Evolutionary conservation across 2,888 invertebrate genomes (phyloP).

Genomic region (Sclerodermus sp.): DNA sequence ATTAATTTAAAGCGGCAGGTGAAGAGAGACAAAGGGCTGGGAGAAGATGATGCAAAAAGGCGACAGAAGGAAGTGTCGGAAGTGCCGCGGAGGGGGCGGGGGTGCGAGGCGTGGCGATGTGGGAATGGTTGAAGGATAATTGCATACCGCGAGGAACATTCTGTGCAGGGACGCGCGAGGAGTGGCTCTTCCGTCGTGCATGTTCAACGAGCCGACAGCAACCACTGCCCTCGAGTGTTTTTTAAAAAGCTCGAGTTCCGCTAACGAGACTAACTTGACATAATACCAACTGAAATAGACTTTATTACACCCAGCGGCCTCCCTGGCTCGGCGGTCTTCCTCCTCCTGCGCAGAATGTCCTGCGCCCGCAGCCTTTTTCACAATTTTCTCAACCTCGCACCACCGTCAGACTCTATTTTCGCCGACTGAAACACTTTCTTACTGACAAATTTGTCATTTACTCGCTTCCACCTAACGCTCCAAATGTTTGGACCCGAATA

Average conservation of each 20-base stretch:
- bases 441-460: too few relatives aligned
- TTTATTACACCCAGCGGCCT: slow-evolving; percentile 44
- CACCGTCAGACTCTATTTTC: too few relatives aligned
- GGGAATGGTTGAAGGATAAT: slow-evolving; percentile 27
- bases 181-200: slow-evolving; percentile 39
- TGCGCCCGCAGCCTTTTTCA: slow-evolving; percentile 5
- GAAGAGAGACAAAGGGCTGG: too few relatives aligned
- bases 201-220: slow-evolving; percentile 55
- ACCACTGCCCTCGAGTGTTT: slow-evolving; percentile 45
- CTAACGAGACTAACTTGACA: slow-evolving; percentile 58
- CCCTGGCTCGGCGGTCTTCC: slow-evolving; percentile 19
- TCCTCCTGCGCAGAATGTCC: background rate
- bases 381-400: too few relatives aligned
- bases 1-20: too few relatives aligned
- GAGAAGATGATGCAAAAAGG: too few relatives aligned
- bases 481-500: too few relatives aligned
- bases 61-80: too few relatives aligned
- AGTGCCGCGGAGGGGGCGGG: too few relatives aligned
- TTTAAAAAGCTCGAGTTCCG: slow-evolving; percentile 44
- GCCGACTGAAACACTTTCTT: too few relatives aligned
- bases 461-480: too few relatives aligned
- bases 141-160: slow-evolving; percentile 22
- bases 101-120: too few relatives aligned
- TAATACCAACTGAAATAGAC: slow-evolving; percentile 55
- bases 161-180: slow-evolving; percentile 13